phyloP scores from a whole-genome alignment of 2,113 vertebrate genomes.

The Opisthocomus hoazin region DNA sequence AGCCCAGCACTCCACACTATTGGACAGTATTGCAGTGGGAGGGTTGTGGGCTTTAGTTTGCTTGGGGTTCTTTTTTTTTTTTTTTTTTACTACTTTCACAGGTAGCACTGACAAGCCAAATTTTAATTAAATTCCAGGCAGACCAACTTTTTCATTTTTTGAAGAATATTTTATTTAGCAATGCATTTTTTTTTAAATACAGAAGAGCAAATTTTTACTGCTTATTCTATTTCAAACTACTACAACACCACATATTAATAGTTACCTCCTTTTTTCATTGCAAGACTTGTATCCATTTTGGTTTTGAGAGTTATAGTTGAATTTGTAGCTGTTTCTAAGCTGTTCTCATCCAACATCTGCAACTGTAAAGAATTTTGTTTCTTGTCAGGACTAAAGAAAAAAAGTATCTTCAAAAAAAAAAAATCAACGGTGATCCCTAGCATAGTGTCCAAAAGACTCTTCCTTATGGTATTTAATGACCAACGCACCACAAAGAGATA shows the following conservation, averaged over 20 bases:
- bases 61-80: not conserved
- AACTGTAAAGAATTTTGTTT: not conserved
- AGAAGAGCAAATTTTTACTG: not conserved
- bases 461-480: not conserved
- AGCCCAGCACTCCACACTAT: not conserved
- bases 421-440: not conserved
- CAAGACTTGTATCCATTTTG: constrained; percentile 45
- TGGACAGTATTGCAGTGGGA: not conserved
- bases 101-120: not conserved
- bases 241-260: not conserved
- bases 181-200: not conserved
- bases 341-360: constrained; percentile 57
- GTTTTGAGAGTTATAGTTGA: constrained; percentile 63
- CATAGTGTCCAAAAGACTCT: not conserved
- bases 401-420: not conserved
- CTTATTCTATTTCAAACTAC: not conserved
- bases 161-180: not conserved
- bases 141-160: not conserved
- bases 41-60: too few relatives aligned
- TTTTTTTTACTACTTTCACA: not conserved
- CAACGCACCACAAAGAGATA: accelerated
- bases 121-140: not conserved
- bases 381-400: constrained; percentile 34
- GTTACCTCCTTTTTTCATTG: constrained; percentile 62
- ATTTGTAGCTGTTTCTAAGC: constrained; percentile 48